Conservation (phyloP, 2,113 vertebrate species). For the Ovis aries region ARS-UI_Ramb_v3.0 NC_056066.1:58356001-58356500, state of each 20-base stretch:
- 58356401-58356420: background rate
- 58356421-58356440: background rate
- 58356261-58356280: background rate
- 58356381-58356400: background rate
- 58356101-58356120: accelerated
- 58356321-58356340: accelerated
- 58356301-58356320: no score
- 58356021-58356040: background rate
- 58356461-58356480: background rate
- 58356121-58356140: background rate
- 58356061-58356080: no score
- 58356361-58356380: accelerated
- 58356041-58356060: background rate
- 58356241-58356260: accelerated
- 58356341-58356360: no score
- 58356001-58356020: background rate
- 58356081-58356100: background rate
- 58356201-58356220: background rate
- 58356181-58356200: background rate
- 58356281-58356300: accelerated
- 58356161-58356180: background rate
- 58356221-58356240: background rate
- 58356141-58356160: background rate
- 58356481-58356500: background rate
- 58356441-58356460: background rate